Evolutionary conservation across 1,140 invertebrate species (phyloP), one percentile per base, ranked within the genome.

Genomic region (Caenorhabditis remanei): DNA sequence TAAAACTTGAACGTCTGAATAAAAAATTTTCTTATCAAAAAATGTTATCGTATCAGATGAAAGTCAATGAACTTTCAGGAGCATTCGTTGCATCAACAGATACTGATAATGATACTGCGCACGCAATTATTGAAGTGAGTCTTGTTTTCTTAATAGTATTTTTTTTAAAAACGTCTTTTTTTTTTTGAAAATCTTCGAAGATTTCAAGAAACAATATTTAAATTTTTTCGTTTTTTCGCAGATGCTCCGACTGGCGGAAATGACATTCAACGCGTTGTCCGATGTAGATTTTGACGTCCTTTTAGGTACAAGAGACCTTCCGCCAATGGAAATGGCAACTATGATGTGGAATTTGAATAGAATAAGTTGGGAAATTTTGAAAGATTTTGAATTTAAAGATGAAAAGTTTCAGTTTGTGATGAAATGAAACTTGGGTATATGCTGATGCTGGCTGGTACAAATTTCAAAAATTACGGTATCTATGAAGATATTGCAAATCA

Each of bases 261-360:
- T 87, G 53, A 87, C 67, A 24, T 87, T 87, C 85, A 87, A 87
- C 24, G 71, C 85, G 7, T 83, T 48, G 79, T 41, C 71, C 9
- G 48, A 82, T 41, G 67, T 82, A 4, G 85, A 87, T 41, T 82
- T 87, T 43, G 86, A 83, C 43, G 82, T 87, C 16, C 46, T 87
- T 65, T 56, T 84, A 19, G 83, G 79, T 16, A 65, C 79, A 19
- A 65, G 61, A 43, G 86, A 84, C n/a, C 40, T 84, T 46, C 82
- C 79, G 40, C 86, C 56, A 46, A 85, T 87, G 83, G 71, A 87
- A 43, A 85, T 61, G 40, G 41, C 48, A 13, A 75, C 83, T 3
- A 21, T 85, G 71, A 75, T 75, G 48, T 87, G 87, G 87, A 87
- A 87, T 85, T 43, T 87, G 63, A 87, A 85, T 53, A 24, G 65